Base-by-base conservation (phyloP, 2,113 vertebrate species). In the Sinocyclocheilus maitianheensis region DNA sequence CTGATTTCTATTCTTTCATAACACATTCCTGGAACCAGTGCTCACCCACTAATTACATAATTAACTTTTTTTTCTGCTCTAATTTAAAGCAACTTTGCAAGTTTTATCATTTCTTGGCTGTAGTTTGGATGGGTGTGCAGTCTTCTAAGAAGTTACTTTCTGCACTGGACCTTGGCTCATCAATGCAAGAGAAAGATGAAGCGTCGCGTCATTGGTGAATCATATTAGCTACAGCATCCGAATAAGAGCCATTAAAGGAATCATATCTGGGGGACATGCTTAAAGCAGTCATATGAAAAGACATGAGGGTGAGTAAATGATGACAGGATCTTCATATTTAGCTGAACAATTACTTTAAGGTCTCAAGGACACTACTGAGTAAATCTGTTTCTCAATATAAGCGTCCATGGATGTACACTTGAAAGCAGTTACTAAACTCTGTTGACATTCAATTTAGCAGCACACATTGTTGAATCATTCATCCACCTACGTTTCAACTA, bases 11-110 rank as follows among this genome's bases (percentile, higher is more conserved):
- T 91, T 93, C 92, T 93, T 81, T 81, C 91, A 93, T 93, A 93
- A 91, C 92, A 84, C 90, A 91, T 93, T 93, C 93, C 90, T 93
- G 92, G 92, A 90, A 92, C 91, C 26, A 89, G 89, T 91, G 88
- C 90, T 91, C 89, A 92, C 89, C 91, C 89, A 91, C 92, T 94
- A 94, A 94, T 95, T 95, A 93, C 92, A 92, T 93, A 91, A 94
- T 92, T 91, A 79, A 91, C 91, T 88, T 76, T 51, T 72, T 46
- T 62, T 65, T 53, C 65, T 11, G 11, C n/a, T 65, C 9, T 86
- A 30, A 69, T 81, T 81, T 75, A 55, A 77, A 71, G 34, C 76
- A 72, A 37, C 26, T 87, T 79, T 65, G 37, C 37, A 65, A 75
- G 75, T 85, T 51, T 72, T 55, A 79, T 75, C 65, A 43, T 84